These are phyloP conservation scores for Acrobasis consociella DNA, from an alignment of 2,888 invertebrate genomes.

Conservation along the genomic window DNA sequence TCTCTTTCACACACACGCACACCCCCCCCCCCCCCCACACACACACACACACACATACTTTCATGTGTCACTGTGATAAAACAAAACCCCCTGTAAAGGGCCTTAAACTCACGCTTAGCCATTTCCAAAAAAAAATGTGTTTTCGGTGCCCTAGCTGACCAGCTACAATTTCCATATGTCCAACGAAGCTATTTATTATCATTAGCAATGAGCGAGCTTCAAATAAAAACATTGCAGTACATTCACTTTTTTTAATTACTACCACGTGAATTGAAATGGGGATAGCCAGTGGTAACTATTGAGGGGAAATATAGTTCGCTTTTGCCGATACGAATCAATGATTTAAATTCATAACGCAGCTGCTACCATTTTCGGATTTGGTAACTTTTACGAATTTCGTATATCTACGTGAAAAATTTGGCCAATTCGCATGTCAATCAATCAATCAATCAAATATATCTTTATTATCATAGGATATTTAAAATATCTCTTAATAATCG, in stretches of 20 bases:
- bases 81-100: too few relatives aligned
- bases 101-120: neutral
- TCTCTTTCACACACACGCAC: too few relatives aligned
- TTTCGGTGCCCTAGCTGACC: neutral
- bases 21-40: too few relatives aligned
- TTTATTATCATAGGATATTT: too few relatives aligned
- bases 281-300: neutral
- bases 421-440: too few relatives aligned
- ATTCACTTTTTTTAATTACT: constrained; percentile 9
- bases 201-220: neutral
- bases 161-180: neutral
- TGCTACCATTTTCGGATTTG: neutral
- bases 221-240: constrained; percentile 8
- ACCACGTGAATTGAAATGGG: neutral
- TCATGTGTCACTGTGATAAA: too few relatives aligned
- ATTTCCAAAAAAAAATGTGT: neutral
- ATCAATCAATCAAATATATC: too few relatives aligned
- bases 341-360: neutral
- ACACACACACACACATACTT: too few relatives aligned
- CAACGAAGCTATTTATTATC: neutral
- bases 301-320: neutral
- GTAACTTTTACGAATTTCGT: neutral
- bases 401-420: too few relatives aligned
- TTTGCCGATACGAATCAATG: neutral
- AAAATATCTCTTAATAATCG: too few relatives aligned